Base-by-base conservation (phyloP, 1,140 invertebrate genomes). In the Drosophila ananassae region DNA sequence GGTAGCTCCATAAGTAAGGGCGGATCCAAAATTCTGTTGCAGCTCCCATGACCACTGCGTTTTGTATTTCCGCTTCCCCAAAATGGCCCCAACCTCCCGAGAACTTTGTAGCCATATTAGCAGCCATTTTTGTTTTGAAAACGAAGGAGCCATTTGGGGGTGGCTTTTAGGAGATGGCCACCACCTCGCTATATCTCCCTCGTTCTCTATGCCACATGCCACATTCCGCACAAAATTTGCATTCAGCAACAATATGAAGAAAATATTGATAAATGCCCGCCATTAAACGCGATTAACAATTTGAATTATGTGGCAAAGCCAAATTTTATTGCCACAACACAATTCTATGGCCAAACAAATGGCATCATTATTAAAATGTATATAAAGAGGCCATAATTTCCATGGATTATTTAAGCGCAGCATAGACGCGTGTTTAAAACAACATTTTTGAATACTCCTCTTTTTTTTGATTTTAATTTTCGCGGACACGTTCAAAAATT, bases 251-350 rank as follows among this genome's bases (percentile, higher is more conserved):
- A 63, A 71, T 63, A 71, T 68, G 63, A 61, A 55, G 55, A 62
- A 87, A 87, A 87, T 89, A 87, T 89, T 89, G 83, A 87, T 87
- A 87, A 87, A 87, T 87, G 82, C 82, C 82, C 75, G 79, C 73
- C 83, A 89, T 89, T 89, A 89, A 89, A 89, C 84, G 84, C 84
- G 84, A 89, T 89, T 89, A 89, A 89, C 83, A 68, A 83, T 89
- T 89, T 89, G 83, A 89, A 89, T 89, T 89, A 89, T 89, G 84
- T 89, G 76, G 75, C 84, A 89, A 89, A 89, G 84, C 79, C 83
- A 89, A 89, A 89, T 89, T 89, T 89, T 89, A 89, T 89, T 83
- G 83, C 83, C 32, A 47, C 48, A 59, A 75, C 55, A 77, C 55
- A 77, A 89, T 89, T 89, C 82, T 89, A 89, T 87, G 83, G 62